Percentiles rank a stretch among this genome's conserved stretches.
Evolutionary conservation across 2,797 vertebrate species (phyloP).

Genomic region (Peromyscus nudipes): DNA sequence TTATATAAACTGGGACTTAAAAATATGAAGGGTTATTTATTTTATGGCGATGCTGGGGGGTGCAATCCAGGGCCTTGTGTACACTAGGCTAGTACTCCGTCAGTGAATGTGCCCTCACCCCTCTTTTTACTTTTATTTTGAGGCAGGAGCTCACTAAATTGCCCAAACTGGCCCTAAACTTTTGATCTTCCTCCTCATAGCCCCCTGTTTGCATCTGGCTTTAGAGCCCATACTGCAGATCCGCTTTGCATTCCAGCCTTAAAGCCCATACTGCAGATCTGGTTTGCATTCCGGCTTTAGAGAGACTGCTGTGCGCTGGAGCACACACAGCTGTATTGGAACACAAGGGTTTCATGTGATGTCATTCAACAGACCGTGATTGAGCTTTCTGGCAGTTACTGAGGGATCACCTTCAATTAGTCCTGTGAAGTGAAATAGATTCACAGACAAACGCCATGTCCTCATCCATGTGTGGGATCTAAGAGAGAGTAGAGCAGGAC

Average conservation of each 20-base stretch:
- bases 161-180: background rate
- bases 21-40: background rate
- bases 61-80: background rate
- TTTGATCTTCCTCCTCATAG: background rate
- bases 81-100: background rate
- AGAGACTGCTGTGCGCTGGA: rapidly evolving
- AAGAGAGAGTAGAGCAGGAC: background rate
- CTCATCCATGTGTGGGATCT: background rate
- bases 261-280: no score
- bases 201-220: no score
- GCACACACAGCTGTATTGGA: background rate
- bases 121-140: background rate
- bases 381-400: background rate
- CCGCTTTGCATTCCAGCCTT: no score
- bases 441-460: background rate
- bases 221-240: no score
- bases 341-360: background rate
- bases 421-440: background rate
- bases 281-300: background rate
- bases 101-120: background rate
- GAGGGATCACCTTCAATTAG: background rate
- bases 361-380: background rate
- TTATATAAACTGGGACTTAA: background rate
- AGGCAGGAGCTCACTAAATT: background rate
- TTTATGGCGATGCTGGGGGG: background rate